These are phyloP conservation scores for Tubulanus polymorphus DNA, from an alignment of 2,888 invertebrate genomes.

Conservation along the genomic window DNA sequence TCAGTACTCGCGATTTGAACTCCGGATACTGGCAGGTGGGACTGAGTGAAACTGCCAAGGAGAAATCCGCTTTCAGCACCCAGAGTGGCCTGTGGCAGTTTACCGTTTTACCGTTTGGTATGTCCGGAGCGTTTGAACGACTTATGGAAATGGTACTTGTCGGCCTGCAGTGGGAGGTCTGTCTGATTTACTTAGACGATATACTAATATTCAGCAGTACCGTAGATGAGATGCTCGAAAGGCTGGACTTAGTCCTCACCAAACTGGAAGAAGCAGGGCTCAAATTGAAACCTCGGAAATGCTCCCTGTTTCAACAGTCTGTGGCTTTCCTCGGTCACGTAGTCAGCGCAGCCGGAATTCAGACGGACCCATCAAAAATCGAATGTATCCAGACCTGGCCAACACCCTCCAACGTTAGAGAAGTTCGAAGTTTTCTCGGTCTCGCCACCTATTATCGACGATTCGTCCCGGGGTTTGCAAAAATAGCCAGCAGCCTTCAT, in stretches of 20 bases:
- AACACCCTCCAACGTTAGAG: neutral
- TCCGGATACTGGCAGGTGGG: slow-evolving; percentile 17
- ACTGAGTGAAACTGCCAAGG: slow-evolving; percentile 6
- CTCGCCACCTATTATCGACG: neutral
- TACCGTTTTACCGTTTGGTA: slow-evolving; percentile 6
- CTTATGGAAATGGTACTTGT: neutral
- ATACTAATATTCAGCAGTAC: neutral
- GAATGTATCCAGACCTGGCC: neutral
- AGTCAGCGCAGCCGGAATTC: neutral
- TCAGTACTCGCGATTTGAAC: slow-evolving; percentile 12
- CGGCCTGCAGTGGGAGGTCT: neutral
- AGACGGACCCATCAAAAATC: neutral
- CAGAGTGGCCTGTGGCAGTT: slow-evolving; percentile 6
- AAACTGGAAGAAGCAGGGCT: neutral
- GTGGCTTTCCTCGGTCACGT: slow-evolving; percentile 5
- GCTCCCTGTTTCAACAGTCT: slow-evolving; percentile 1
- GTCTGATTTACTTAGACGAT: slow-evolving; percentile 9
- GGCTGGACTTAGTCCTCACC: neutral
- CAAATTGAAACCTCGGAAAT: slow-evolving; percentile 8
- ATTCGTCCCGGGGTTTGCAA: neutral
- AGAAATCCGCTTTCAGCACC: slow-evolving; percentile 12
- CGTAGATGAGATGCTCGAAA: neutral
- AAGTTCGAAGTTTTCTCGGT: neutral
- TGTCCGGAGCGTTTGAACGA: slow-evolving; percentile 2
- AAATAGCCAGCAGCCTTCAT: neutral